Base-by-base conservation (phyloP, 2,888 invertebrate genomes). In the Ennomos erosarius region DNA sequence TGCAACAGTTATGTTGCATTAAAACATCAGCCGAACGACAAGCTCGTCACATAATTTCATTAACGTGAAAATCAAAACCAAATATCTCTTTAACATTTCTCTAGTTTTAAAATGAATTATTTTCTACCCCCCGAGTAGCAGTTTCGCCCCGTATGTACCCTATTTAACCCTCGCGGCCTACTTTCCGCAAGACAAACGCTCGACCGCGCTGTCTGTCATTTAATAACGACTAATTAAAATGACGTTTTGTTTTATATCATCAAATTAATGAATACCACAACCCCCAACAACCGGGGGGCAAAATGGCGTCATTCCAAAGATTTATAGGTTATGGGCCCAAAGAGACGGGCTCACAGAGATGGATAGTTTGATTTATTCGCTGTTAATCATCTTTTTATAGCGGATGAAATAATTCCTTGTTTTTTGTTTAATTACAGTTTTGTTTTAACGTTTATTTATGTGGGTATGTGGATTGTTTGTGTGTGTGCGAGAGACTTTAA, bases 171-270 rank as follows among this genome's bases (percentile, higher is more conserved):
- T 55, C 67, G 65, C 70, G 73, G 66, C 67, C 73, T 65, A 69
- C 69, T 73, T 67, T 57, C 61, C 70, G 74, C 77, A 76, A 82
- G 82, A 84, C 79, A 76, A 81, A 76, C 80, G 76, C 36, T 36
- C 8, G 46, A 49, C 59, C 78, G 74, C 74, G 78, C 82, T 81
- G 82, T 86, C 85, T 84, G 76, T 82, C 74, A 72, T 74, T 79
- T 78, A 79, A 81, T 83, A 85, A 84, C 84, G 70, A 72, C 85
- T 85, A 86, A 85, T 85, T 86, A 85, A 85, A 81, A 76, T 81
- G 82, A 85, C 83, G 79, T 81, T 84, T 84, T 85, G 85, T 85
- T 87, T 85, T 82, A 85, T 84, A 81, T 81, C 82, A 81, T 85
- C 84, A 82, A 84, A 84, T 84, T 82, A 82, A 84, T 84, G 81